Evolutionary conservation across 2,113 vertebrate genomes (phyloP), one percentile per base, ranked within the genome.

Genomic region (Plecturocebus donacophilus): DNA sequence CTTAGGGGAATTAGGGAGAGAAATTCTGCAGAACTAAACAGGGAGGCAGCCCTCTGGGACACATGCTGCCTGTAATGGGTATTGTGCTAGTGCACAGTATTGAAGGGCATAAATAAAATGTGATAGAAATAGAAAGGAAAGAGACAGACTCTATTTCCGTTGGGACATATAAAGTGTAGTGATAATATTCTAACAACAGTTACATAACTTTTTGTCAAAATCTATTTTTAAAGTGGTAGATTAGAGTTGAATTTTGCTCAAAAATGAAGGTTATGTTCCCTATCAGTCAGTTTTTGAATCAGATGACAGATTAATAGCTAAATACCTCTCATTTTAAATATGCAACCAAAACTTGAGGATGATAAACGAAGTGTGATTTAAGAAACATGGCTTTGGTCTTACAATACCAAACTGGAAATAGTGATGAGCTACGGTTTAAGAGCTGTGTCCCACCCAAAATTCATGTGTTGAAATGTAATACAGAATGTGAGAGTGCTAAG

Each of bases 171-270:
- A 86, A 91, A 87, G 27, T 81, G 90, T 14, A 87, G 32, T 75
- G 76, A 83, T 91, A 88, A 64, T 91, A 96, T 49, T 93, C 32
- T 95, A 92, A 56, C 42, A 93, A 75, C 13, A 17, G 8, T 87
- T 96, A 87, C 27, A 35, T 47, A 95, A 95, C 35, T 68, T 93
- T 71, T 94, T 84, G 38, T 87, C 84, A 94, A 94, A 97, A 94
- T 52, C 9, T 25, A 81, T 68, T 95, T 92, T 88, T 92, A 58
- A 96, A 97, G 19, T 93, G 27, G 32, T 93, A 97, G 38, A 90
- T 84, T 81, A 40, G 2, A 79, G 42, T 38, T 84, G 42, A 56
- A 68, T 93, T 89, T 95, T 95, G 13, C 75, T 82, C 27, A 87
- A 35, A 82, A 91, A 40, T 45, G n/a, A 91, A 95, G 47, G 6